A percentile compares a stretch with the other conserved stretches of the same genome.
These are phyloP conservation scores for Aldrovandia affinis DNA, from an alignment of 2,797 vertebrate genomes.

Conservation along the genomic window DNA sequence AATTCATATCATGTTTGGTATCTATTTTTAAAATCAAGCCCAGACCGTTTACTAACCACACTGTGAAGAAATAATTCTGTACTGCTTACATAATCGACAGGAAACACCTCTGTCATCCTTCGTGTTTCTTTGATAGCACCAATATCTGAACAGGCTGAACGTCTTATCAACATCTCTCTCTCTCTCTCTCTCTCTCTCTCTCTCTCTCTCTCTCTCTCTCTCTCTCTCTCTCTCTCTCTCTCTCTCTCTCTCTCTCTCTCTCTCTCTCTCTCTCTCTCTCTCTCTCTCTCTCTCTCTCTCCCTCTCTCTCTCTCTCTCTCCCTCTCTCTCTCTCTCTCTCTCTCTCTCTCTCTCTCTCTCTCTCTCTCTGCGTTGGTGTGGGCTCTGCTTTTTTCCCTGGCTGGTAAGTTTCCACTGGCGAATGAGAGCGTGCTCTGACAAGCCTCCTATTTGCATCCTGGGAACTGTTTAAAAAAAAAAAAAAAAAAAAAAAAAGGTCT, in stretches of 20 bases:
- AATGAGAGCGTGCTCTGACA: constrained; percentile 27
- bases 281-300: constrained; percentile 29
- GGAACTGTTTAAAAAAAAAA: constrained; percentile 19
- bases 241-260: too few species aligned
- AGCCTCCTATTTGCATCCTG: constrained; percentile 27
- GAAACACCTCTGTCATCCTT: constrained; percentile 45
- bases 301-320: too few species aligned
- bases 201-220: constrained; percentile 5
- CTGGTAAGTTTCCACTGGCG: constrained; percentile 39
- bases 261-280: constrained; percentile 1
- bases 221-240: too few species aligned
- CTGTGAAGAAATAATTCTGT: constrained; percentile 13
- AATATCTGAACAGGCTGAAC: constrained; percentile 42
- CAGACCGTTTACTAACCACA: neutral
- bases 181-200: constrained; percentile 34
- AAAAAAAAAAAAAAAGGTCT: neutral
- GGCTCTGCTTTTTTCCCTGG: constrained; percentile 4
- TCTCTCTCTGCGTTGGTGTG: constrained; percentile 16
- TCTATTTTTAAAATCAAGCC: neutral
- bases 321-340: constrained; percentile 24
- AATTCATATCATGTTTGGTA: neutral
- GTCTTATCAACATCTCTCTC: constrained; percentile 20
- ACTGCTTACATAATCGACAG: constrained; percentile 16
- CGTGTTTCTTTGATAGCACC: constrained; percentile 29
- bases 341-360: constrained; percentile 24